Conservation (phyloP, 23 tunicate species). For the Halocynthia roretzi region DNA sequence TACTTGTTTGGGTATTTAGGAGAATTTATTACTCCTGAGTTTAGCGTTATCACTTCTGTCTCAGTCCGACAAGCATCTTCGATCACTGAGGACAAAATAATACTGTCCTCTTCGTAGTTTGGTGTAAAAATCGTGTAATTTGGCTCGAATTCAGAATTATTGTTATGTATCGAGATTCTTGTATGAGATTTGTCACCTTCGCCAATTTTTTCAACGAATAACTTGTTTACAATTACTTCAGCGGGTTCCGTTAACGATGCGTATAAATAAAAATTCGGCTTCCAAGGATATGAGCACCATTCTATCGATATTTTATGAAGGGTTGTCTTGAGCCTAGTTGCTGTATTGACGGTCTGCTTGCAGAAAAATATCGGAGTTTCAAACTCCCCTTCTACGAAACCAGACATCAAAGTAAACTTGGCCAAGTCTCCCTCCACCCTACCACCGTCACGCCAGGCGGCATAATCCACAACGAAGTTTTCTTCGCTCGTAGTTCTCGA, state of each 20-base stretch:
- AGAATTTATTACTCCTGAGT: conserved; percentile 30
- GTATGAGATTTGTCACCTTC: neutral
- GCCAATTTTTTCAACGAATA: conserved; percentile 5
- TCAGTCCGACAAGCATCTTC: conserved; percentile 3
- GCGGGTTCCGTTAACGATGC: neutral
- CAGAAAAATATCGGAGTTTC: conserved; percentile 50
- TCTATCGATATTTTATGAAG: conserved; percentile 24
- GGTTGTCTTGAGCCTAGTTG: conserved; percentile 2
- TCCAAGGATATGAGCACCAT: conserved; percentile 26
- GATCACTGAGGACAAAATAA: too few relatives aligned
- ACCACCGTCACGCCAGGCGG: conserved; percentile 25
- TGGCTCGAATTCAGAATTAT: neutral
- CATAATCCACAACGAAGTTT: neutral
- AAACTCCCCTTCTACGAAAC: conserved; percentile 18
- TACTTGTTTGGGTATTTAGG: conserved; percentile 47
- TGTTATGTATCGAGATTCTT: conserved; percentile 10
- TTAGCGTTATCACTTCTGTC: neutral
- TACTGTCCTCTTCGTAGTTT: neutral
- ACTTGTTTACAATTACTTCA: neutral
- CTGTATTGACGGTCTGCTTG: neutral
- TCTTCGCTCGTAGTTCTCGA: conserved; percentile 13
- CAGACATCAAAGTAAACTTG: conserved; percentile 41
- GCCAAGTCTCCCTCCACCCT: conserved; percentile 23
- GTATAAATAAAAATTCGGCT: conserved; percentile 38
- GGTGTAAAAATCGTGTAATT: neutral